Conservation (phyloP, 2,113 vertebrate genomes). For the Sturnira hondurensis region DNA sequence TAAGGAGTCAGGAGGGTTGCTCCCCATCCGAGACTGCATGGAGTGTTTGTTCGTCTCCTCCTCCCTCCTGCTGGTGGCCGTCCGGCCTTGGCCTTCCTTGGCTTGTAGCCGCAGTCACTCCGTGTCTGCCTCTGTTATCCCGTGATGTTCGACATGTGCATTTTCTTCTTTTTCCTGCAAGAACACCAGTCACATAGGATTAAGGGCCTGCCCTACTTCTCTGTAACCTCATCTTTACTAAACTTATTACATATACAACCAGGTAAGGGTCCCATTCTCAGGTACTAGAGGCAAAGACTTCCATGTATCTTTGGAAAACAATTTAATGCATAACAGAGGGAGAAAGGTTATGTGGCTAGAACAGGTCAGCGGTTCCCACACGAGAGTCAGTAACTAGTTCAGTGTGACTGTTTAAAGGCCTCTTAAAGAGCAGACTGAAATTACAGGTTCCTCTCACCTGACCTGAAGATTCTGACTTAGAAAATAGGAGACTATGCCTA, state of each 20-base stretch:
- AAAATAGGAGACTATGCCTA: not conserved
- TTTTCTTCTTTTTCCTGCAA: not conserved
- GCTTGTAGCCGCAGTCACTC: not conserved
- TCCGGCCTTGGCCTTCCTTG: fast-evolving
- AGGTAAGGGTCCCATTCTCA: not conserved
- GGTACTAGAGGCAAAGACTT: not conserved
- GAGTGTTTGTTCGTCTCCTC: not conserved
- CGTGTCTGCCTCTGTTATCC: not conserved
- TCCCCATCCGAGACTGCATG: not conserved
- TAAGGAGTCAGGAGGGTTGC: too few relatives aligned
- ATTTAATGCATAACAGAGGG: not conserved
- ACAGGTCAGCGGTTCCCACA: not conserved
- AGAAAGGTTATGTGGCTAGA: not conserved
- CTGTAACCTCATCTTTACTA: not conserved
- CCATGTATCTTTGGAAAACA: not conserved
- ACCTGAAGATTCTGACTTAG: not conserved
- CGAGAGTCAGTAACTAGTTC: not conserved
- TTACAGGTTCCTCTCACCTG: not conserved
- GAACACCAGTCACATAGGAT: too few relatives aligned
- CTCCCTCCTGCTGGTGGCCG: not conserved
- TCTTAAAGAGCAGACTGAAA: not conserved
- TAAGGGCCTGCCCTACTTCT: not conserved
- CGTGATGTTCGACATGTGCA: too few relatives aligned
- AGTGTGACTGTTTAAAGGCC: not conserved
- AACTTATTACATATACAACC: not conserved